phyloP scores from a whole-genome alignment of 2,113 vertebrate genomes.

The Sphyrna mokarran region DNA sequence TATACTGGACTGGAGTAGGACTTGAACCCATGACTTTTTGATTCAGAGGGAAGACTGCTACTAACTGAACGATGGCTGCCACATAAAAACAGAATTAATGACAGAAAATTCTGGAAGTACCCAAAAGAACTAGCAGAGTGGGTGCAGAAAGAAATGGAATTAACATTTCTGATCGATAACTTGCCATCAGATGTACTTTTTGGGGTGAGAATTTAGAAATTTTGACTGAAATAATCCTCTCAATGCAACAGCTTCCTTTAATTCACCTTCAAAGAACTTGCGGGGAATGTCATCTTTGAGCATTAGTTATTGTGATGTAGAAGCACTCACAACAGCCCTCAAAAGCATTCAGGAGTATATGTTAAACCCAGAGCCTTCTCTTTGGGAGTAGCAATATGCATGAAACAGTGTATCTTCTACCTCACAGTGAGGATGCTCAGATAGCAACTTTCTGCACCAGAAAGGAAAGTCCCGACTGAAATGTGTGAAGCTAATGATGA shows the following conservation, averaged over 20 bases:
- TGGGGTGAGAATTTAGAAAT: not conserved
- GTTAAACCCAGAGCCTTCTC: not conserved
- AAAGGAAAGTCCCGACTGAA: not conserved
- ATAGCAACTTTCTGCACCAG: not conserved
- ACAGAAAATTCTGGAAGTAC: not conserved
- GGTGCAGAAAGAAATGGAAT: not conserved
- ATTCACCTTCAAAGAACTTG: constrained; percentile 12
- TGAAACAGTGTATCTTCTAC: not conserved
- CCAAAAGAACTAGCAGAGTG: not conserved
- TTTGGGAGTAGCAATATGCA: not conserved
- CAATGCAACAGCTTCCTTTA: not conserved
- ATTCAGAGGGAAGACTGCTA: not conserved
- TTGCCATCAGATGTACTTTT: not conserved
- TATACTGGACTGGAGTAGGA: not conserved
- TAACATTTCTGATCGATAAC: not conserved
- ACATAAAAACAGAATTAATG: not conserved
- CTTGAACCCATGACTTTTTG: not conserved
- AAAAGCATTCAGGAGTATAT: not conserved
- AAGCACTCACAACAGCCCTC: not conserved
- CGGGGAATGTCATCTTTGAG: not conserved
- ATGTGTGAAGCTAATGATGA: not conserved
- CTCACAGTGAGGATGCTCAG: not conserved
- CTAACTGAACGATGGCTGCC: not conserved
- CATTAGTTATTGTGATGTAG: not conserved
- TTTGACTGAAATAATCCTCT: not conserved